Percentiles rank a stretch among this genome's conserved stretches.
These are phyloP conservation scores for Cordilura impudica DNA, from an alignment of 2,888 invertebrate species.

Conservation along the genomic window DNA sequence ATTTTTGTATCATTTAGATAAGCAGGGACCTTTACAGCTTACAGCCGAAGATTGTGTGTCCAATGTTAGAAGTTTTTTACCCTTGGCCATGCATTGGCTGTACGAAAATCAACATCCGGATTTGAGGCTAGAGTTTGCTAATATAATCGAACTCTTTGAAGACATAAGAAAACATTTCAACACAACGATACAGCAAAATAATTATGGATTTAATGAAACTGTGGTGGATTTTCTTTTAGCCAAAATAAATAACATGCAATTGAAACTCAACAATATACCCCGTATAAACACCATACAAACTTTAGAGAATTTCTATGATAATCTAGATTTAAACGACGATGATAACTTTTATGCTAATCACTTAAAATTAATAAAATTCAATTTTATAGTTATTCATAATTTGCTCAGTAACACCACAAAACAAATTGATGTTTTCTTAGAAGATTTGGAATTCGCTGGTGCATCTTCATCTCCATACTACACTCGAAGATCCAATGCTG, in stretches of 20 bases:
- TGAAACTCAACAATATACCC: conserved; percentile 64
- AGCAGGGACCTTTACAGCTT: conserved; percentile 51
- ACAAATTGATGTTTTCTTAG: not conserved
- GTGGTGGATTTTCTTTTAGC: conserved; percentile 48
- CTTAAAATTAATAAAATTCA: conserved; percentile 52
- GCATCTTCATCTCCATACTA: conserved; percentile 62
- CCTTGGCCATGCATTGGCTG: conserved; percentile 64
- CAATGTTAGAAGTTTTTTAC: conserved; percentile 55
- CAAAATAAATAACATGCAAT: conserved; percentile 60
- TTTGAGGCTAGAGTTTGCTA: conserved; percentile 26
- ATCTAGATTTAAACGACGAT: not conserved
- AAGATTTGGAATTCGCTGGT: conserved; percentile 34
- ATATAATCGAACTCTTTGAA: conserved; percentile 49
- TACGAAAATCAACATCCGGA: conserved; percentile 51
- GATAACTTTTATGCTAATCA: conserved; percentile 58
- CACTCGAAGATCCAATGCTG: conserved; percentile 50
- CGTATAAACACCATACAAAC: conserved; percentile 30
- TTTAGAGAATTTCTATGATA: conserved; percentile 53
- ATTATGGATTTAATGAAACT: conserved; percentile 48
- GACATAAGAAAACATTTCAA: conserved; percentile 58
- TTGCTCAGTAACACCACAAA: not conserved
- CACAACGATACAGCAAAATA: conserved; percentile 49
- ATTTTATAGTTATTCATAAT: conserved; percentile 18
- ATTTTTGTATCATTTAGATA: conserved; percentile 60
- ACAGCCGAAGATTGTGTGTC: conserved; percentile 46